Conservation (phyloP, 2,113 vertebrate genomes). For the Leptobrachium leishanense region DNA sequence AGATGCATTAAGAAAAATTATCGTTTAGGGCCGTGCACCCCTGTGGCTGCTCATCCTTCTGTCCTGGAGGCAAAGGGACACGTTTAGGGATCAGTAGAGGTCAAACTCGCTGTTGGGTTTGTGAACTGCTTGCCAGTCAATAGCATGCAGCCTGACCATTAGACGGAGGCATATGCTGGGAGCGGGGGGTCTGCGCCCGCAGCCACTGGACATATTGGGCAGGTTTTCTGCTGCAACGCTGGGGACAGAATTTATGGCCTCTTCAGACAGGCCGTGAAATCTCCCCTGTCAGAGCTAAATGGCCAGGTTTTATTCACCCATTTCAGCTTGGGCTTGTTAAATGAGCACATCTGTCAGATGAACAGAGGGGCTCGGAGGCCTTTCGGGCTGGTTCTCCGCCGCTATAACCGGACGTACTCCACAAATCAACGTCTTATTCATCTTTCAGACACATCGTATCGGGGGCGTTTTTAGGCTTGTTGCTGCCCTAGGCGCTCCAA, state of each 20-base stretch:
- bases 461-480: too few species aligned
- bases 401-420: constrained; percentile 33
- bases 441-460: constrained; percentile 26
- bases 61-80: constrained; percentile 17
- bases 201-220: constrained; percentile 61
- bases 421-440: constrained; percentile 47
- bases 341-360: constrained; percentile 59
- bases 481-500: too few species aligned
- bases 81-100: constrained; percentile 8
- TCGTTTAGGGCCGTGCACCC: neutral
- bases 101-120: constrained; percentile 14
- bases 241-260: constrained; percentile 61
- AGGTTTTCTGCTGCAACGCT: constrained; percentile 50
- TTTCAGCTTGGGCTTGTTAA: constrained; percentile 56
- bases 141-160: constrained; percentile 2
- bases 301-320: constrained; percentile 61
- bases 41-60: neutral
- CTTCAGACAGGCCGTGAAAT: constrained; percentile 71
- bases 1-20: neutral
- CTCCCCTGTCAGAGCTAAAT: constrained; percentile 64
- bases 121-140: constrained; percentile 33
- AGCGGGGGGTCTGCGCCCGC: constrained; percentile 40
- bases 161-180: constrained; percentile 48
- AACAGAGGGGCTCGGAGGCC: constrained; percentile 37
- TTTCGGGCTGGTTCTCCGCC: constrained; percentile 38